These are phyloP conservation scores for Tenthredo notha DNA, from an alignment of 2,888 invertebrate species.

Conservation along the genomic window DNA sequence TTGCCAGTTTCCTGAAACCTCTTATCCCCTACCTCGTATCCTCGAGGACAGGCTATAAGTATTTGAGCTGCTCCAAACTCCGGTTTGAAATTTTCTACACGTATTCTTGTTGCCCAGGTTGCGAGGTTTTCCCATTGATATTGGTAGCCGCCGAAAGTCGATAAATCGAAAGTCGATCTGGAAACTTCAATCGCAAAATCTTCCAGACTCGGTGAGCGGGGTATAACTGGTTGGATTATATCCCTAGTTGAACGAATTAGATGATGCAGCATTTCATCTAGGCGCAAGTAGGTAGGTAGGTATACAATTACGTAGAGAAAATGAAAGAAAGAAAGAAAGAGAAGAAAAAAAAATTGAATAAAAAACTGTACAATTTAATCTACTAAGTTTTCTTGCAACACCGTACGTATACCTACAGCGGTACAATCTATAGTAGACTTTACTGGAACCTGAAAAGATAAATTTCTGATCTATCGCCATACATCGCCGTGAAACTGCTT, in stretches of 20 bases:
- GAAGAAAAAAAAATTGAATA: background rate
- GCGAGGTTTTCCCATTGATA: slow-evolving; percentile 45
- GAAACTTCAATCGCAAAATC: slow-evolving; percentile 41
- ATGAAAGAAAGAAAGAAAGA: background rate
- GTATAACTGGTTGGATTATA: slow-evolving; percentile 17
- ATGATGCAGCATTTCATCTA: slow-evolving; percentile 22
- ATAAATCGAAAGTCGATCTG: slow-evolving; percentile 47
- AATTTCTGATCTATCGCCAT: slow-evolving; percentile 40
- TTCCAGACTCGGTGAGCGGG: background rate
- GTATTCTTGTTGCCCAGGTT: slow-evolving; percentile 46
- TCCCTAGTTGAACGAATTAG: background rate
- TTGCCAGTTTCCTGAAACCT: slow-evolving; percentile 41
- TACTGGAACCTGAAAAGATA: slow-evolving; percentile 36
- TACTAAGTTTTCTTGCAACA: background rate
- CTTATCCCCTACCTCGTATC: slow-evolving; percentile 41
- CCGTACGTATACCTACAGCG: background rate
- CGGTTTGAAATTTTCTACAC: slow-evolving; percentile 45
- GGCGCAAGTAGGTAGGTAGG: background rate
- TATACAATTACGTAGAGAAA: background rate
- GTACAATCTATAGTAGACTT: slow-evolving; percentile 39
- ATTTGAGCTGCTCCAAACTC: slow-evolving; percentile 45
- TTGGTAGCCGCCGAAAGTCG: slow-evolving; percentile 39
- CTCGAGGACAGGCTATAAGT: slow-evolving; percentile 50
- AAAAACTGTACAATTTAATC: slow-evolving; percentile 25
- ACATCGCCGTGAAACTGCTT: slow-evolving; percentile 42